Evolutionary conservation across 2,113 vertebrate species (phyloP).

Genomic region (Anarhynchus alexandrinus): DNA sequence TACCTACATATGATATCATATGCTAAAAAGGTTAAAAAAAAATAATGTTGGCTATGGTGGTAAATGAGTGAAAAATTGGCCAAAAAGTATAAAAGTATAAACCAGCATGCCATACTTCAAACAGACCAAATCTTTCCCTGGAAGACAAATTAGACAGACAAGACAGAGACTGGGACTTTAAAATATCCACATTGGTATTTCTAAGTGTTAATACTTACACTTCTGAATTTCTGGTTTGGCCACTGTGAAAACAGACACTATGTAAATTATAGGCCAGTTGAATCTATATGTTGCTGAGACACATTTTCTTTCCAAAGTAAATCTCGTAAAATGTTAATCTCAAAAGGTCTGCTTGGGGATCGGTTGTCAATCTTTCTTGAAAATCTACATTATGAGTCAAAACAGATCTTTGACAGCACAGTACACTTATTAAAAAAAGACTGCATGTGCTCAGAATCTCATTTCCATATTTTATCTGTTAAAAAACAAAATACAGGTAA

Average conservation of each 20-base stretch:
- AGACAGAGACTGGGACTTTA: background rate
- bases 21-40: background rate
- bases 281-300: background rate
- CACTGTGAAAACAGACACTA: background rate
- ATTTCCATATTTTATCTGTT: constrained; percentile 1
- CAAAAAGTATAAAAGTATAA: background rate
- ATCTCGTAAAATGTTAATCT: constrained; percentile 1
- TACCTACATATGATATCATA: background rate
- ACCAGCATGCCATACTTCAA: background rate
- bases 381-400: constrained; percentile 29
- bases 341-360: background rate
- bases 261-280: background rate
- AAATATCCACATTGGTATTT: background rate
- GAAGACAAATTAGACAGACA: background rate
- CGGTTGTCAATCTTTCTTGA: constrained; percentile 20
- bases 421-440: background rate
- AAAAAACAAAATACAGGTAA: background rate
- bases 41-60: background rate
- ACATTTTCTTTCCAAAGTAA: background rate
- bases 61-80: background rate
- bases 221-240: background rate
- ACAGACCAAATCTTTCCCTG: background rate
- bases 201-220: background rate
- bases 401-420: constrained; percentile 10
- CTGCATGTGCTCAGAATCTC: background rate